Conservation (phyloP, 2,888 invertebrate genomes). For the Himalopsyche japonica region DNA sequence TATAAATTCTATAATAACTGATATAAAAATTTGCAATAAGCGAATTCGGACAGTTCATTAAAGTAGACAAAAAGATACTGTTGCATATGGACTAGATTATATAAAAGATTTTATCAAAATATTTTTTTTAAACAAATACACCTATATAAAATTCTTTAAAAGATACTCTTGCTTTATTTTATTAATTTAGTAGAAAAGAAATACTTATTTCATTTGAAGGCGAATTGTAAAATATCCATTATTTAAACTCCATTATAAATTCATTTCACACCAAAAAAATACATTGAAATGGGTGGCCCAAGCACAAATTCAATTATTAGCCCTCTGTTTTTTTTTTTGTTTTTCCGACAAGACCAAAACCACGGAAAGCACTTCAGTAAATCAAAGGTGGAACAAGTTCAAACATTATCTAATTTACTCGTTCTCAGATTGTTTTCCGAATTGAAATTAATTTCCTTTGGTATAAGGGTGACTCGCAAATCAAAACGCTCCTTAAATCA, state of each 20-base stretch:
- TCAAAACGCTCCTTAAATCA: not conserved
- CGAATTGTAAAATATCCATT: not conserved
- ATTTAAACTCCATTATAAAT: not conserved
- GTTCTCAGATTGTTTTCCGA: not conserved
- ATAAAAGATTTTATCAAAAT: too few species aligned
- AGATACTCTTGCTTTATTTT: too few species aligned
- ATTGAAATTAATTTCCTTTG: not conserved
- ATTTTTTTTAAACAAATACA: too few species aligned
- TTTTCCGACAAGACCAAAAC: not conserved
- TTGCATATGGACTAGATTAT: too few species aligned
- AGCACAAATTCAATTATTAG: not conserved
- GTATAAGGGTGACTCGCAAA: not conserved
- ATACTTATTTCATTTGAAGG: not conserved
- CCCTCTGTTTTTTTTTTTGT: not conserved
- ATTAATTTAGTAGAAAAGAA: too few species aligned
- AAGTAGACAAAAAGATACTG: too few species aligned
- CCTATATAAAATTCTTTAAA: too few species aligned
- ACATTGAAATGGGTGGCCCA: not conserved
- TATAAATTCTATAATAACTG: too few species aligned
- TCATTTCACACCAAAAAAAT: not conserved
- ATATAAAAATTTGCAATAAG: too few species aligned
- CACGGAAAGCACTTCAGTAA: not conserved
- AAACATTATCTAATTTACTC: not conserved
- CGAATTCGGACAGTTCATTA: too few species aligned
- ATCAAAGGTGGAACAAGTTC: not conserved